Base-by-base conservation (phyloP, 2,113 vertebrate species). In the Varanus salvator region DNA sequence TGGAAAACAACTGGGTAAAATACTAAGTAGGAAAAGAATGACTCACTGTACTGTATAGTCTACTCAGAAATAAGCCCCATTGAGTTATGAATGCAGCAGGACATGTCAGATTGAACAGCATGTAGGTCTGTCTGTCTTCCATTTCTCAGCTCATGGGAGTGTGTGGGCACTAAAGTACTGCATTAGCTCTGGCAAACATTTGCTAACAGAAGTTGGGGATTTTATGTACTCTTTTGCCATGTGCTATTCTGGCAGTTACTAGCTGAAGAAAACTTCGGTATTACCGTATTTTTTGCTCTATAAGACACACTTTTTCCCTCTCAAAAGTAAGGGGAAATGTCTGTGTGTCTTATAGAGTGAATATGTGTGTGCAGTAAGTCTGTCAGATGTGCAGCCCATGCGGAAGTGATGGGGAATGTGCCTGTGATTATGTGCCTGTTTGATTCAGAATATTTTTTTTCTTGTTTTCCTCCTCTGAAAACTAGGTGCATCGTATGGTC, bases 1-100 rank as follows among this genome's bases (percentile, higher is more conserved):
- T 82, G 92, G 89, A 90, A 95, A 94, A 93, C 77, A 94, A 81
- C 78, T 87, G 92, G 93, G 89, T 94, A 48, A 92, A 95, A 94
- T 94, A 94, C 94, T 94, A 95, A 94, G 95, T 88, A 93, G 93
- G 92, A 75, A 15, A 44, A 71, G 88, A 93, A 80, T 31, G 25
- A 81, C 87, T 90, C 29, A 12, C 23, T 54, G 48, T 14, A 23
- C 12, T 31, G 4, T 75, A 19, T 34, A 52, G 50, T 80, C 48
- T 80, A 80, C 25, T 80, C 29, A 27, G 34, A 27, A 80, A 27
- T 52, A 80, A 52, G 50, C 25, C 48, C 27, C 77, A 80, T 6
- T 52, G 25, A 4, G 29, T 52, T 50, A 27, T 44, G 6, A 66
- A 78, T 57, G 85, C 84, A 93, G 69, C 1, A 90, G 86, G 88